Evolutionary conservation across 2,797 vertebrate species (phyloP).

Genomic region (Paratrypauchen microcephalus): DNA sequence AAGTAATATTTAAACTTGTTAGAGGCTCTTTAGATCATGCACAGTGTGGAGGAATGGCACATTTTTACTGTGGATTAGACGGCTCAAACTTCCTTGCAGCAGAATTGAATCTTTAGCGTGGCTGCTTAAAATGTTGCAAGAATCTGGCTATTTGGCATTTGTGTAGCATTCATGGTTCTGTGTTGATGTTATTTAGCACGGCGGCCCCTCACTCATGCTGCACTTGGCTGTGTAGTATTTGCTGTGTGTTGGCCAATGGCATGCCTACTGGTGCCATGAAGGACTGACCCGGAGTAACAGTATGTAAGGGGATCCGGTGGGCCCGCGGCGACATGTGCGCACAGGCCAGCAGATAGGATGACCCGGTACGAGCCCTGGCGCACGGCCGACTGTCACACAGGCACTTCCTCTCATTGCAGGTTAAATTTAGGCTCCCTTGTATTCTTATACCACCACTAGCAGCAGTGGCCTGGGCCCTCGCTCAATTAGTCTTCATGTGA

Average conservation of each 20-base stretch:
- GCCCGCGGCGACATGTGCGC: constrained; percentile 56
- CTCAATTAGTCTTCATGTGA: constrained; percentile 67
- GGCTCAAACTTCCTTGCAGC: not conserved
- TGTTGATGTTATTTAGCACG: constrained; percentile 12
- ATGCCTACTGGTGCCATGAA: constrained; percentile 76
- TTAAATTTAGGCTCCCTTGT: constrained; percentile 89
- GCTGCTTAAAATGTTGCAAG: not conserved
- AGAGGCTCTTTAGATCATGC: constrained; percentile 10
- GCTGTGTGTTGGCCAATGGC: constrained; percentile 41
- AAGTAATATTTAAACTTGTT: constrained; percentile 42
- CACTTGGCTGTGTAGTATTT: constrained; percentile 34
- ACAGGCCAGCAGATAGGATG: constrained; percentile 78
- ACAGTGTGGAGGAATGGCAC: not conserved
- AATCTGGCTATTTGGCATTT: not conserved
- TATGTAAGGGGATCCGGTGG: constrained; percentile 38
- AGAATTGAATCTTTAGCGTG: not conserved
- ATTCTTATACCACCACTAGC: constrained; percentile 80
- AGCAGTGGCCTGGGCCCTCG: constrained; percentile 56
- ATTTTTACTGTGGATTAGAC: not conserved
- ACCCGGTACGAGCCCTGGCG: constrained; percentile 83
- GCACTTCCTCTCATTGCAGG: constrained; percentile 85
- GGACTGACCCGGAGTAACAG: constrained; percentile 61
- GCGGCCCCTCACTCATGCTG: constrained; percentile 24
- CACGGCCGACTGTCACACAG: constrained; percentile 90
- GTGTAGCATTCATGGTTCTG: not conserved